Evolutionary conservation across 1,140 invertebrate genomes (phyloP).

Genomic region (Dendroctonus valens): DNA sequence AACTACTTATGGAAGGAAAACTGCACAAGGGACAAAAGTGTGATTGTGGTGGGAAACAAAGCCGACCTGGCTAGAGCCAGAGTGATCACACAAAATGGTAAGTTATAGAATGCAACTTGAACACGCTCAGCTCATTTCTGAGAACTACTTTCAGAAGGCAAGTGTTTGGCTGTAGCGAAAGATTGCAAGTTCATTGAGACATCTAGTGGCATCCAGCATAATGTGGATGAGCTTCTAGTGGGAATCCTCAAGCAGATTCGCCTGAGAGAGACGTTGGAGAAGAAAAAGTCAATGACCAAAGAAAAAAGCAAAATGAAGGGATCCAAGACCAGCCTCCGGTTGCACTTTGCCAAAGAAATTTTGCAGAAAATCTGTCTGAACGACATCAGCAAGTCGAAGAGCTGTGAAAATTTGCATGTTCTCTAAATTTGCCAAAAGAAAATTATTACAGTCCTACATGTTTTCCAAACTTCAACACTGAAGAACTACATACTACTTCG

Average conservation of each 20-base stretch:
- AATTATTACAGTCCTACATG: no score
- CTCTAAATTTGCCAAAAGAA: constrained; percentile 58
- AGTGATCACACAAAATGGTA: constrained; percentile 77
- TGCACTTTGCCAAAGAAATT: constrained; percentile 75
- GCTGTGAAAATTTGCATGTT: constrained; percentile 88
- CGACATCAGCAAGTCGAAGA: constrained; percentile 83
- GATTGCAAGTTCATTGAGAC: constrained; percentile 93
- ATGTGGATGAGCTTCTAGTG: constrained; percentile 86
- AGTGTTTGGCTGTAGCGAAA: constrained; percentile 76
- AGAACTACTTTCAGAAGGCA: constrained; percentile 68
- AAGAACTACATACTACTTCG: no score
- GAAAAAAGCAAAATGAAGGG: constrained; percentile 57
- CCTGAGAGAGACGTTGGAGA: constrained; percentile 69
- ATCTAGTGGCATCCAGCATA: constrained; percentile 86
- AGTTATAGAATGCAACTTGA: neutral
- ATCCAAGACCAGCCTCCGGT: constrained; percentile 68
- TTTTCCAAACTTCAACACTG: no score
- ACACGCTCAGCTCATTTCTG: no score
- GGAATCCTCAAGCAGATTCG: constrained; percentile 84
- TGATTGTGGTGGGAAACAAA: constrained; percentile 93
- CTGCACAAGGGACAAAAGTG: constrained; percentile 75
- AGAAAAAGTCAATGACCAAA: constrained; percentile 50
- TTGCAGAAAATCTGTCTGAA: constrained; percentile 84
- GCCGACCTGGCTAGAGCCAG: constrained; percentile 85
- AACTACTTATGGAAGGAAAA: constrained; percentile 78